These are phyloP conservation scores for Gonioctena quinquepunctata DNA, from an alignment of 1,140 invertebrate species.

Conservation along the genomic window DNA sequence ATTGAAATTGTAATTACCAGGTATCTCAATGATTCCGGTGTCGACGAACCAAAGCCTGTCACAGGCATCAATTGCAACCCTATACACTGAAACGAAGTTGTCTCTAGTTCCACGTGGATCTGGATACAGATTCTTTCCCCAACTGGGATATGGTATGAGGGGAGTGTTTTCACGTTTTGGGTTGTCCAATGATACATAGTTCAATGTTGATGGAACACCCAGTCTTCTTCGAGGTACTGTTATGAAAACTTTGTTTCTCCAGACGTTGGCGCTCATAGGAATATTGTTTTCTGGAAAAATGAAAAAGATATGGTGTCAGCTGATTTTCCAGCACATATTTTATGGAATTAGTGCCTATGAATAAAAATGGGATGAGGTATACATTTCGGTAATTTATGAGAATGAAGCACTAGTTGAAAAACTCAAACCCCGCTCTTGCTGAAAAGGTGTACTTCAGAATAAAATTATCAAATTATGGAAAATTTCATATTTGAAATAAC, in stretches of 20 bases:
- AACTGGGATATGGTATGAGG: conserved; percentile 68
- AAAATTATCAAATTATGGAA: too few relatives aligned
- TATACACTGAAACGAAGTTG: conserved; percentile 67
- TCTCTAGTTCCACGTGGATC: conserved; percentile 32
- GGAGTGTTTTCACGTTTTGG: conserved; percentile 49
- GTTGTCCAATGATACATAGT: conserved; percentile 62
- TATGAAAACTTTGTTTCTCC: conserved; percentile 69
- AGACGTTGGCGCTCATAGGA: conserved; percentile 71
- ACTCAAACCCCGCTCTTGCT: too few relatives aligned
- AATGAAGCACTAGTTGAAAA: too few relatives aligned
- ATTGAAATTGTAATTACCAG: too few relatives aligned
- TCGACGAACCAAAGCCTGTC: conserved; percentile 76
- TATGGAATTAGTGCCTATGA: too few relatives aligned
- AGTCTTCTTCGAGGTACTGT: conserved; percentile 70
- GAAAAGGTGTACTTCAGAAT: too few relatives aligned
- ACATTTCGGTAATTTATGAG: too few relatives aligned
- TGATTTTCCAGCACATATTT: too few relatives aligned
- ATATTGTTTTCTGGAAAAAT: conserved; percentile 68
- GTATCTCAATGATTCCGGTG: conserved; percentile 66
- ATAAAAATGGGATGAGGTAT: too few relatives aligned
- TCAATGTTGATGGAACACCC: conserved; percentile 71
- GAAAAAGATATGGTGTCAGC: too few relatives aligned
- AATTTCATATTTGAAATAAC: too few relatives aligned
- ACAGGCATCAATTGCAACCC: conserved; percentile 68
- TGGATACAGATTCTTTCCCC: conserved; percentile 62